These are phyloP conservation scores for Platycnemis pennipes DNA, from an alignment of 2,888 invertebrate species.

Conservation along the genomic window DNA sequence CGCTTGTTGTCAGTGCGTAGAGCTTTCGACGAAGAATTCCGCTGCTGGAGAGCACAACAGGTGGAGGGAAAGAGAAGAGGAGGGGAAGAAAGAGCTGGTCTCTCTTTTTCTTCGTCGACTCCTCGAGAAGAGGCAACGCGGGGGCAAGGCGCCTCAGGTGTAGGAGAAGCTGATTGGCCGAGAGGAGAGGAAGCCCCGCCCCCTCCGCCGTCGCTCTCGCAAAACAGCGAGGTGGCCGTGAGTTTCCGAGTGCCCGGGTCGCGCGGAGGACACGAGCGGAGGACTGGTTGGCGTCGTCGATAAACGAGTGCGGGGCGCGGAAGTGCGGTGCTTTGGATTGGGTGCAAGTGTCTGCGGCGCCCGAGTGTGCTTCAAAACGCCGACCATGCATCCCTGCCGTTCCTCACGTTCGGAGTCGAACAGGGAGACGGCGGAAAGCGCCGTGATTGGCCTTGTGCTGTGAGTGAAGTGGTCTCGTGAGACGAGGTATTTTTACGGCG, in stretches of 20 bases:
- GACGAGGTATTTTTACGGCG: conserved; percentile 16
- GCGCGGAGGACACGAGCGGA: conserved; percentile 56
- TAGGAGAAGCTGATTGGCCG: conserved; percentile 52
- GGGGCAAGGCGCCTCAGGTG: conserved; percentile 64
- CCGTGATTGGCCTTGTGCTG: conserved; percentile 45
- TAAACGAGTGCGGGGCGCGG: conserved; percentile 58
- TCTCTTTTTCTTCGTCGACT: conserved; percentile 26
- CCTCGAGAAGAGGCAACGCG: conserved; percentile 66
- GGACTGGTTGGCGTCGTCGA: conserved; percentile 47
- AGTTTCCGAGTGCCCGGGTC: conserved; percentile 67
- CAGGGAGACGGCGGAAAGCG: conserved; percentile 39
- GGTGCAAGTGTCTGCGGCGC: conserved; percentile 60
- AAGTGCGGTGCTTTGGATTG: conserved; percentile 40
- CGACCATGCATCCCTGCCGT: not conserved
- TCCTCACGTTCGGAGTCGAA: conserved; percentile 13
- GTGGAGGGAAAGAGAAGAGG: conserved; percentile 56
- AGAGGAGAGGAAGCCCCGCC: conserved; percentile 59
- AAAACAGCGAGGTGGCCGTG: conserved; percentile 45
- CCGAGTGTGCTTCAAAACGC: conserved; percentile 19
- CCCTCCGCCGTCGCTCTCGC: conserved; percentile 51
- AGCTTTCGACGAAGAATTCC: conserved; percentile 51
- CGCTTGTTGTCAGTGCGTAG: conserved; percentile 52
- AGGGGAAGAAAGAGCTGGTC: not conserved
- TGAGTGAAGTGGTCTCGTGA: conserved; percentile 60
- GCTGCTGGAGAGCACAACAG: conserved; percentile 63